These are phyloP conservation scores for Pyrgus malvae DNA, from an alignment of 2,888 invertebrate genomes.

Conservation along the genomic window DNA sequence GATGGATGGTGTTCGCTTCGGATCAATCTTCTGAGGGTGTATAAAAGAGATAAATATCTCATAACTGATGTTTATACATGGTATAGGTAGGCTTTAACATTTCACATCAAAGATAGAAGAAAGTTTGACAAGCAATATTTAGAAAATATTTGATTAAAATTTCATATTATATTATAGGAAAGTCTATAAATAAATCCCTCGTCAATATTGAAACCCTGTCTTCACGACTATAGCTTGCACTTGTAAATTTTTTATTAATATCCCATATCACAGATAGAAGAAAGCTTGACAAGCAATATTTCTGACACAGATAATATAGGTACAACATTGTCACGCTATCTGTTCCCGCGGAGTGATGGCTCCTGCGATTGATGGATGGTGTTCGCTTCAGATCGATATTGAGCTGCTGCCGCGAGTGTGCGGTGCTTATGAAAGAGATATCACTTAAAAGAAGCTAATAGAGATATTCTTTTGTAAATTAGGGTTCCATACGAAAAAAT, in stretches of 20 bases:
- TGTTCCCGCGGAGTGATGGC: slow-evolving; percentile 10
- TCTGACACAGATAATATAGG: slow-evolving; percentile 23
- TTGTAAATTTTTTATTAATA: slow-evolving; percentile 12
- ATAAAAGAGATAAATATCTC: neutral
- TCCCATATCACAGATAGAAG: slow-evolving; percentile 15
- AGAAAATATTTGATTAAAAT: too few species aligned
- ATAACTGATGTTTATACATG: too few species aligned
- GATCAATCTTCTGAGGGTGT: slow-evolving; percentile 11
- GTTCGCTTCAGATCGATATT: slow-evolving; percentile 15
- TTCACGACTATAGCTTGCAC: too few species aligned
- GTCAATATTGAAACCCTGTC: too few species aligned
- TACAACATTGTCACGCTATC: slow-evolving; percentile 21
- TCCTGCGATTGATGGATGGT: slow-evolving; percentile 21
- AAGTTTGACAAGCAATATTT: slow-evolving; percentile 23
- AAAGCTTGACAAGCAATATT: slow-evolving; percentile 23
- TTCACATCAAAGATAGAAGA: slow-evolving; percentile 12
- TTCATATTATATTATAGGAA: too few species aligned
- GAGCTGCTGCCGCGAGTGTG: slow-evolving; percentile 12
- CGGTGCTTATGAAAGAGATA: slow-evolving; percentile 12
- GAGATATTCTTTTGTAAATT: neutral
- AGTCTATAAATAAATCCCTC: neutral
- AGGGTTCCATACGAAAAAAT: too few species aligned
- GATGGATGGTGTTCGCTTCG: slow-evolving; percentile 19
- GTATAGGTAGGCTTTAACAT: slow-evolving; percentile 7
- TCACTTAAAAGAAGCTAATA: slow-evolving; percentile 6